Conservation (phyloP, 2,113 vertebrate genomes). For the Aptenodytes forsteri region DNA sequence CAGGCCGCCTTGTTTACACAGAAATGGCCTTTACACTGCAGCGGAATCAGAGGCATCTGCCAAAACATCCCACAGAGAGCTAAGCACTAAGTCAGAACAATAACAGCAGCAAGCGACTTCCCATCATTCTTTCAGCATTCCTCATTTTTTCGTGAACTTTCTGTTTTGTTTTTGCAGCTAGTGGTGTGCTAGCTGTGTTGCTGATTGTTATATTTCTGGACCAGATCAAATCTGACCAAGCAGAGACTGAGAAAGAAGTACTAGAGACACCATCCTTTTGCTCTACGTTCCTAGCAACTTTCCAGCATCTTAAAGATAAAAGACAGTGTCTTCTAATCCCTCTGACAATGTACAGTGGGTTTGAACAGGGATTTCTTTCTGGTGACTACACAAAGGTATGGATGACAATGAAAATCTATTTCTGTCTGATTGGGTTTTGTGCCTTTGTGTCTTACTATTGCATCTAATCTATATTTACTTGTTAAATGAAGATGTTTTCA, state of each 20-base stretch:
- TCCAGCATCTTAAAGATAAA: conserved; percentile 82
- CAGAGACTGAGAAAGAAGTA: conserved; percentile 51
- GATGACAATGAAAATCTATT: background rate
- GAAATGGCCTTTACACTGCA: background rate
- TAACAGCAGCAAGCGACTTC: background rate
- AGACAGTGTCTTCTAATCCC: conserved; percentile 86
- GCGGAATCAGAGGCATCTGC: conserved; percentile 9
- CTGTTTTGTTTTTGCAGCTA: conserved; percentile 73
- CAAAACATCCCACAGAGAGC: conserved; percentile 26
- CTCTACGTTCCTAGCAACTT: conserved; percentile 85
- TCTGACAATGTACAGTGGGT: conserved; percentile 91
- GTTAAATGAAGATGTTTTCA: background rate
- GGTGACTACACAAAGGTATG: conserved; percentile 93
- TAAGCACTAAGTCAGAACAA: conserved; percentile 35
- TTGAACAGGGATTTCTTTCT: conserved; percentile 92
- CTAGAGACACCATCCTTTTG: conserved; percentile 67
- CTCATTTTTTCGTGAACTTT: conserved; percentile 21
- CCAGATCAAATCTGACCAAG: conserved; percentile 71
- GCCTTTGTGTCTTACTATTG: background rate
- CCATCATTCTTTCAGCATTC: background rate
- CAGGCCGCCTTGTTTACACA: conserved; percentile 11
- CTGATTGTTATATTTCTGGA: conserved; percentile 85
- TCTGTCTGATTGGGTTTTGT: background rate
- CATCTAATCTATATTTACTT: background rate
- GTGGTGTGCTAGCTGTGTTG: conserved; percentile 86